Percentiles rank a stretch among this genome's conserved stretches.
phyloP scores from a whole-genome alignment of 1,140 invertebrate genomes.

The Bemisia tabaci region DNA sequence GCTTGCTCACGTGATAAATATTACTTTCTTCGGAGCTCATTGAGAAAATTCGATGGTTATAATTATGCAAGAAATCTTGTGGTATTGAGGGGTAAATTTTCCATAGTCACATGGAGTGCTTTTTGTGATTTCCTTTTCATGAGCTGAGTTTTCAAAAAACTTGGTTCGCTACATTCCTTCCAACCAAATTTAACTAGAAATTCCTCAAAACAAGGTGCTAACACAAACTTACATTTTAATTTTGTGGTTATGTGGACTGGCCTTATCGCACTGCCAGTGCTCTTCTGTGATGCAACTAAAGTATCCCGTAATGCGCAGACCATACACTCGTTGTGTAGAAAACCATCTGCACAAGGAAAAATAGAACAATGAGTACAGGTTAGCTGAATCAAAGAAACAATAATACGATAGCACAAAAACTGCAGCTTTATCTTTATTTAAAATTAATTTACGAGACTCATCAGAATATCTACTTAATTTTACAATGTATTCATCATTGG shows the following conservation, averaged over 20 bases:
- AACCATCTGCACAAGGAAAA: constrained; percentile 34
- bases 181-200: too few species aligned
- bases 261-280: constrained; percentile 50
- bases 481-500: background rate
- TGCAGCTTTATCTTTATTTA: background rate
- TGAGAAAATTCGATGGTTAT: too few species aligned
- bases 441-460: background rate
- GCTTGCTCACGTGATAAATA: too few species aligned
- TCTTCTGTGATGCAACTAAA: constrained; percentile 48
- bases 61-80: too few species aligned
- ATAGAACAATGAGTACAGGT: constrained; percentile 10
- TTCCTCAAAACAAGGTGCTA: too few species aligned
- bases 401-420: background rate
- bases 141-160: too few species aligned
- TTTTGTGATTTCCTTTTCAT: too few species aligned
- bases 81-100: too few species aligned
- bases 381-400: background rate
- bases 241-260: constrained; percentile 46
- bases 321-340: constrained; percentile 49
- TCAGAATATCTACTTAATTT: background rate
- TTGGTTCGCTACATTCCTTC: too few species aligned
- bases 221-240: constrained; percentile 44
- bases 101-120: too few species aligned
- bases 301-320: constrained; percentile 74
- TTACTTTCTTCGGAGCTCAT: too few species aligned